Evolutionary conservation across 2,113 vertebrate species (phyloP).

Genomic region (Hystrix cristata): DNA sequence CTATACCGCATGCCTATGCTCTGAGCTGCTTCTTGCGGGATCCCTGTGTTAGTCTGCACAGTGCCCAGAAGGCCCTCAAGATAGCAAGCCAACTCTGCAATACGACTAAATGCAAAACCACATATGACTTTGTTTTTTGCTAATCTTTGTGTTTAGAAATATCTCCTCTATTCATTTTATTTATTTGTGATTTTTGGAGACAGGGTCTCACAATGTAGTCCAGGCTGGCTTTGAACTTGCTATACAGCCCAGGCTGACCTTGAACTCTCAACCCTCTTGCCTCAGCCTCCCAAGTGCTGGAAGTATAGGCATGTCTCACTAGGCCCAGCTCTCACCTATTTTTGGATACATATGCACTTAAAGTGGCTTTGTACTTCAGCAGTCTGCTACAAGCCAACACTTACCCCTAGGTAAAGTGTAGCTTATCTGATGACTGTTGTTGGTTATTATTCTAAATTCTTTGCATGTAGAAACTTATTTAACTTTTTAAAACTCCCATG

Average conservation of each 20-base stretch:
- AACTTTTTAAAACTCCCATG: not conserved
- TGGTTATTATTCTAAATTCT: not conserved
- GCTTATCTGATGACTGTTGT: not conserved
- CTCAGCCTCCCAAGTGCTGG: not conserved
- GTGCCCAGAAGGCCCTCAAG: not conserved
- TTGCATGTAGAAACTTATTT: not conserved
- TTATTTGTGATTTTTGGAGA: not conserved
- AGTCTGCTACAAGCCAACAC: not conserved
- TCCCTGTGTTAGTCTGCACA: not conserved
- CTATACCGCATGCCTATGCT: not conserved
- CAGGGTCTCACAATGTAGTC: not conserved
- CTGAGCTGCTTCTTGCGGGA: not conserved
- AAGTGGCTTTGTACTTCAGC: not conserved
- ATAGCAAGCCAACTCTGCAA: not conserved
- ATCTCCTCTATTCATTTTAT: not conserved
- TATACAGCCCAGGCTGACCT: not conserved
- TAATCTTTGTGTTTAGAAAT: not conserved
- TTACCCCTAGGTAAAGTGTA: not conserved
- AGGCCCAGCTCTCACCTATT: not conserved
- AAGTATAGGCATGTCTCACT: not conserved
- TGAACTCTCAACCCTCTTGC: not conserved
- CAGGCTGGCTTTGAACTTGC: not conserved
- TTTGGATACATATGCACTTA: not conserved
- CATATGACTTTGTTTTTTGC: not conserved
- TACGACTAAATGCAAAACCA: not conserved